Conservation (phyloP, 2,888 invertebrate species). For the Eupithecia tripunctaria region DNA sequence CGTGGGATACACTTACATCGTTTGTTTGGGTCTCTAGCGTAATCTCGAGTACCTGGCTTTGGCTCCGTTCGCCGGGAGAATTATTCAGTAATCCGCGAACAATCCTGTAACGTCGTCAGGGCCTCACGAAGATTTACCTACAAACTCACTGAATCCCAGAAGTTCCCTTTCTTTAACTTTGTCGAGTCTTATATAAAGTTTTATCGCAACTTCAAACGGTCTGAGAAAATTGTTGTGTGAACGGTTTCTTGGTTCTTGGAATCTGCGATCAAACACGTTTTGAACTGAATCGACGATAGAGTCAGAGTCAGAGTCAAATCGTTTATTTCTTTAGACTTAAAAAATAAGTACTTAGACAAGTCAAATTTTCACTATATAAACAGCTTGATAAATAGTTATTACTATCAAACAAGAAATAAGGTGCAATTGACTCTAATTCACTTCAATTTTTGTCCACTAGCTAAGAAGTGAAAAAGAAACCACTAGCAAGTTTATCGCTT, state of each 20-base stretch:
- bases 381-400: too few relatives aligned
- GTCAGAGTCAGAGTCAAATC: too few relatives aligned
- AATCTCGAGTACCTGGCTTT: constrained; percentile 7
- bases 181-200: constrained; percentile 24
- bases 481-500: too few relatives aligned
- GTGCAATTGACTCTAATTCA: too few relatives aligned
- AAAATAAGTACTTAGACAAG: too few relatives aligned
- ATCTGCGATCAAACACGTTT: not conserved
- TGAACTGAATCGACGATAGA: constrained; percentile 9
- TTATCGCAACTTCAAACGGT: constrained; percentile 21
- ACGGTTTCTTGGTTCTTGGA: not conserved
- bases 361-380: too few relatives aligned
- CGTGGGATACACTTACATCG: not conserved
- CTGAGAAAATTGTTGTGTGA: constrained; percentile 3
- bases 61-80: constrained; percentile 20
- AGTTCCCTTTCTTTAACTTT: constrained; percentile 24
- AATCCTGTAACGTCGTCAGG: constrained; percentile 29
- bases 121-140: constrained; percentile 22
- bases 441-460: too few relatives aligned
- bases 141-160: constrained; percentile 22
- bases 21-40: constrained; percentile 6
- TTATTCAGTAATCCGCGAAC: constrained; percentile 37
- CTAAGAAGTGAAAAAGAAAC: too few relatives aligned
- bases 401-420: too few relatives aligned
- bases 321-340: too few relatives aligned